Evolutionary conservation across 2,113 vertebrate genomes (phyloP).

Genomic region (Eudyptes chrysolophus): DNA sequence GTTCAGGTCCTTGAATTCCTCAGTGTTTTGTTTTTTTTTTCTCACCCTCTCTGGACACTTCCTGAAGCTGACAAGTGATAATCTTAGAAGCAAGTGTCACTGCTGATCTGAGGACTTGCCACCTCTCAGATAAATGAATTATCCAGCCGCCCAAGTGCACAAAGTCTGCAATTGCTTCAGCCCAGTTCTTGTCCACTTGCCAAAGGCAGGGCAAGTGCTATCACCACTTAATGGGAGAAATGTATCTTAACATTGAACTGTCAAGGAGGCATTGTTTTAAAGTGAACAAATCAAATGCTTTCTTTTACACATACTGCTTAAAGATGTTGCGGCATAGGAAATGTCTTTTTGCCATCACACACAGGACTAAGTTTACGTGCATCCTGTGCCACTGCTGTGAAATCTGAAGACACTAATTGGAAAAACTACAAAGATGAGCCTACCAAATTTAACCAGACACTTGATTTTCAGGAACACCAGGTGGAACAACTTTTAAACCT

Average conservation of each 20-base stretch:
- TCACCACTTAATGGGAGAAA: background rate
- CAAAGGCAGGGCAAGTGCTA: background rate
- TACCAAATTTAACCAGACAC: background rate
- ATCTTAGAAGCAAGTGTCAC: background rate
- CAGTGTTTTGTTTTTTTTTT: background rate
- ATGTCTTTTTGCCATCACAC: background rate
- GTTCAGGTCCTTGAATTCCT: background rate
- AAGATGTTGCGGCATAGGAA: background rate
- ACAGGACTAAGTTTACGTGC: fast-evolving
- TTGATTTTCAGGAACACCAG: background rate
- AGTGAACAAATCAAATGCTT: background rate
- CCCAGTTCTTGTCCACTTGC: background rate
- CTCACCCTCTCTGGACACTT: background rate
- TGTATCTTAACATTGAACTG: background rate
- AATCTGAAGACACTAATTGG: background rate
- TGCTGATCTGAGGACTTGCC: background rate
- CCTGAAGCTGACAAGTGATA: background rate
- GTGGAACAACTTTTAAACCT: background rate
- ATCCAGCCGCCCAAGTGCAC: background rate
- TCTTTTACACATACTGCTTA: background rate
- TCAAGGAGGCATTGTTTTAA: background rate
- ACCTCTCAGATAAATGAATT: background rate
- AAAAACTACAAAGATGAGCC: background rate
- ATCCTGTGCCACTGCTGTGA: background rate
- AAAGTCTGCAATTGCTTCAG: background rate